Base-by-base conservation (phyloP, 1,140 invertebrate species). In the Manduca sexta region DNA sequence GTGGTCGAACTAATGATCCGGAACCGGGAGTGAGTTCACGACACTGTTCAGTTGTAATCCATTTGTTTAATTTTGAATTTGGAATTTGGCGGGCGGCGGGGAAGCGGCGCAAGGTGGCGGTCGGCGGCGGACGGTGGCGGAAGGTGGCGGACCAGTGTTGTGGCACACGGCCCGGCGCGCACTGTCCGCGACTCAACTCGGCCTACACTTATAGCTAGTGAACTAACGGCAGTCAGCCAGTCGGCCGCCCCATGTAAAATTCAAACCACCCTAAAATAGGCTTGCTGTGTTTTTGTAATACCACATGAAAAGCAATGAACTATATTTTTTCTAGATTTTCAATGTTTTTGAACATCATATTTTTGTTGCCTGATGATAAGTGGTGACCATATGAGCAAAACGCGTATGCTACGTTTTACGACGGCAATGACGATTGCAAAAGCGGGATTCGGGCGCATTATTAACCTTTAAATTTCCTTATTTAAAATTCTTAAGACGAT, bases 91-190 rank as follows among this genome's bases (percentile, higher is more conserved):
- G 3, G 11, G 15, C 17, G 14, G 34, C 34, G 11, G 4, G 6
- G 12, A 40, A 8, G 4, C 71, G 60, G 76, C 72, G 57, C 69
- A 72, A 11, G 33, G 38, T 18, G 38, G 17, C 17, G 3, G 11
- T 40, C 17, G 14, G 34, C 34, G 11, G 4, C 14, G 12, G 18
- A 8, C 70, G 59, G 77, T 74, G 59, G 67, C 76, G 75, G 74
- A n/a, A n/a, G n/a, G n/a, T n/a, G n/a, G n/a, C 17, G 3, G 11
- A n/a, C 68, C 73, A 53, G 77, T 72, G 69, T 64, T 64, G 63
- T 68, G 73, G 66, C 69, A 72, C 66, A 64, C 80, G 72, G 72
- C 74, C 75, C 75, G 63, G 61, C 72, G 72, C 66, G 59, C 64
- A 84, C 80, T 84, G 80, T 69, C 77, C 77, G 64, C 56, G 50